Percentiles rank a stretch among this genome's conserved stretches.
Evolutionary conservation across 2,113 vertebrate genomes (phyloP).

Genomic region (Dasyornis broadbenti): DNA sequence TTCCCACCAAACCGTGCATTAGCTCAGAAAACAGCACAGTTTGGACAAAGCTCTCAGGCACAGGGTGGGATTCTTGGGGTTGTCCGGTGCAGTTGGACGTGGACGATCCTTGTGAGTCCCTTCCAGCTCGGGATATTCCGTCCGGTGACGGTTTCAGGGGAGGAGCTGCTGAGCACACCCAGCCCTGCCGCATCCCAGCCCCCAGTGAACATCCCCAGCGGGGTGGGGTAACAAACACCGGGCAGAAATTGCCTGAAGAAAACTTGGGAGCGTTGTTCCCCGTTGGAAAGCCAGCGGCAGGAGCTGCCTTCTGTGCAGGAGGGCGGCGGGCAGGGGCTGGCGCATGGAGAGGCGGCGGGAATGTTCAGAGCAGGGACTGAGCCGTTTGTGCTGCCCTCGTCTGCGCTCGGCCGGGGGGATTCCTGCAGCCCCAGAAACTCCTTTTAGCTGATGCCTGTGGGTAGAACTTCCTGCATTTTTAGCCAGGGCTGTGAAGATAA

Average conservation of each 20-base stretch:
- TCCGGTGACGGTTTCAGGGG: background rate
- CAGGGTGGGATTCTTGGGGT: background rate
- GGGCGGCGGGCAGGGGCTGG: background rate
- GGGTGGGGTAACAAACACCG: background rate
- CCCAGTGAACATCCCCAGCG: background rate
- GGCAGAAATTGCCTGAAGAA: background rate
- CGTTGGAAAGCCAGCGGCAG: background rate
- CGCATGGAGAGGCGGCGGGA: background rate
- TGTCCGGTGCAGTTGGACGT: background rate
- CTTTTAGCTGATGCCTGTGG: constrained; percentile 22
- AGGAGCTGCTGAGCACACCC: background rate
- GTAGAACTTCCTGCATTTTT: constrained; percentile 29
- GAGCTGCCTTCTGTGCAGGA: background rate
- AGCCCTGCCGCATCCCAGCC: no score
- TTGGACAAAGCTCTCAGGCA: background rate
- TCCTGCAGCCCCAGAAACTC: constrained; percentile 23
- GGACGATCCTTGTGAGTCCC: background rate
- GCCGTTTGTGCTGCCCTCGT: background rate
- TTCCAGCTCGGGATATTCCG: background rate
- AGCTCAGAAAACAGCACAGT: background rate
- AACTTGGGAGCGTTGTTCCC: background rate
- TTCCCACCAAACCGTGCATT: rapidly evolving
- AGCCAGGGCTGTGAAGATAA: constrained; percentile 35
- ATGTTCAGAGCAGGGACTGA: background rate
- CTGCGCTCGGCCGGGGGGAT: background rate